Evolutionary conservation across 2,888 invertebrate genomes (phyloP), one percentile per base, ranked within the genome.

Genomic region (Colostygia pectinataria): DNA sequence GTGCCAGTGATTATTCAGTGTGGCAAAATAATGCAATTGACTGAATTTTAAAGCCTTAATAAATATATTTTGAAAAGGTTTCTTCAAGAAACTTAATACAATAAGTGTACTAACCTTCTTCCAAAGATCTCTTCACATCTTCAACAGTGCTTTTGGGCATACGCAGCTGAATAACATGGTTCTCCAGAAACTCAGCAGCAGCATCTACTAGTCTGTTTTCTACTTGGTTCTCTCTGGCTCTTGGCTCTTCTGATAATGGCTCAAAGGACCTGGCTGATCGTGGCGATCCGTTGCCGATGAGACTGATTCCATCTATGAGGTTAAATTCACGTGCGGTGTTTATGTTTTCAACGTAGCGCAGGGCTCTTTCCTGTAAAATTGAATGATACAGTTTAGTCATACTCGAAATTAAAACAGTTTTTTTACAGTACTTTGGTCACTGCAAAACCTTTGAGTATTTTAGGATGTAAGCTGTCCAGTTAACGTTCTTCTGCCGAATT

Each of bases 81-180:
- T n/a, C n/a, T n/a, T n/a, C n/a, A n/a, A n/a, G n/a, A n/a, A n/a
- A n/a, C n/a, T n/a, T n/a, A n/a, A n/a, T n/a, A n/a, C n/a, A 20
- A 20, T 20, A 20, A 20, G 20, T 20, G n/a, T 37, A 45, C 85
- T 92, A 83, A 96, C 96, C 95, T 94, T 96, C 96, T 65, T 95
- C 96, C 63, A 95, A 90, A 23, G 95, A 94, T 59, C 94, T 91
- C 73, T 95, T 93, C 74, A 96, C 92, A 70, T 95, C 95, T 55
- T 93, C 91, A 55, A 95, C 92, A 5, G 94, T 92, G 61, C 92
- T 92, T 59, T 93, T 94, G 24, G 96, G 96, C 41, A 96, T 91
- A 71, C 95, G 94, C 58, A 96, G 92, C 76, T 96, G 96, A 49
- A 96, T 91, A 15, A 95, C 95, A 79, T 96, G 96, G 61, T 94